These are phyloP conservation scores for Crocuta crocuta DNA, from an alignment of 2,113 vertebrate genomes.

Conservation along the genomic window DNA sequence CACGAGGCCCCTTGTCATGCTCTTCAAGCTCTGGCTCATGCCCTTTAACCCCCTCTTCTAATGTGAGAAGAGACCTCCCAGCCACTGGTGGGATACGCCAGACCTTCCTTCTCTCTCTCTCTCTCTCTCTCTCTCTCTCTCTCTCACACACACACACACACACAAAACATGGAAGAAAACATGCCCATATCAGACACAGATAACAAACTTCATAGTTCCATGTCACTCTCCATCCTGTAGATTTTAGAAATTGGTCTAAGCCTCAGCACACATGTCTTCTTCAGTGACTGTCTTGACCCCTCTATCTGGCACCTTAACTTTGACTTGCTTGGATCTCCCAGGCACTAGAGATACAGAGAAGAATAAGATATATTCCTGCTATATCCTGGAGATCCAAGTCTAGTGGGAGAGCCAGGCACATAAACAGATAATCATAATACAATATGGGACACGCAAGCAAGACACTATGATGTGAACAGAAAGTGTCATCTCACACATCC, in stretches of 20 bases:
- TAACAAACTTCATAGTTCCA: not conserved
- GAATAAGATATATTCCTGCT: not conserved
- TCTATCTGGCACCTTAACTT: not conserved
- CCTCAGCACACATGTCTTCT: not conserved
- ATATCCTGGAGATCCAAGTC: no score
- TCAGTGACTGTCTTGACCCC: not conserved
- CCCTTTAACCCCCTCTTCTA: not conserved
- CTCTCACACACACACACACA: not conserved
- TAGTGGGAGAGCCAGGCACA: not conserved
- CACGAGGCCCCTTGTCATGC: not conserved
- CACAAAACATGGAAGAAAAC: not conserved
- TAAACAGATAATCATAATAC: not conserved
- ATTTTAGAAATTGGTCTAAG: not conserved
- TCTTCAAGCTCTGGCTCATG: not conserved
- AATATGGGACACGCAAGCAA: not conserved
- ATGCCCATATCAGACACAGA: rapidly evolving
- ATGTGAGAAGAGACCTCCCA: not conserved
- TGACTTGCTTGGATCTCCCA: no score
- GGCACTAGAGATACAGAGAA: not conserved
- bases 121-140: not conserved
- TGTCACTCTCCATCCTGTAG: not conserved
- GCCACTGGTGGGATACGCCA: no score
- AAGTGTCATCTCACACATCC: not conserved
- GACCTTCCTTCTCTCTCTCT: not conserved
- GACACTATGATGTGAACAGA: not conserved